phyloP scores from a whole-genome alignment of 92 coral and sea anemone genomes.

The Heteractis magnifica region DNA sequence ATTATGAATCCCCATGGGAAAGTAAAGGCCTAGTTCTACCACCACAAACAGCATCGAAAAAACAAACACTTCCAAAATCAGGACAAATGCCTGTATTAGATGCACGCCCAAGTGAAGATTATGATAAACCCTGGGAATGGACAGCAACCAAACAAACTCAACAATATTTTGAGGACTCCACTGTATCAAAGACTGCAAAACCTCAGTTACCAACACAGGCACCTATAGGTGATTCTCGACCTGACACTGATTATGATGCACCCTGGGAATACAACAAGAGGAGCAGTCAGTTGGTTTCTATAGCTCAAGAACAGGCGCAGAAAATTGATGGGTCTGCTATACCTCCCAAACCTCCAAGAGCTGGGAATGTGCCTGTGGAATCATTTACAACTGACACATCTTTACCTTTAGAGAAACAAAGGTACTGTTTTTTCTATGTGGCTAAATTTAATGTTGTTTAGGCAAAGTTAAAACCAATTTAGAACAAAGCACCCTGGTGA shows the following conservation, averaged over 20 bases:
- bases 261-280: conserved; percentile 92
- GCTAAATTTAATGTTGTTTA: no score
- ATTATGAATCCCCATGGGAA: conserved; percentile 95
- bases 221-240: conserved; percentile 61
- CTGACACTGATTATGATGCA: conserved; percentile 81
- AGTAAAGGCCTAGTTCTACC: conserved; percentile 59
- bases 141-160: conserved; percentile 33
- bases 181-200: conserved; percentile 17
- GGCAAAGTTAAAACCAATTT: no score
- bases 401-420: conserved; percentile 81
- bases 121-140: conserved; percentile 98
- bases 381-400: conserved; percentile 48
- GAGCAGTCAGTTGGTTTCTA: conserved; percentile 54
- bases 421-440: not conserved
- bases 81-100: conserved; percentile 59
- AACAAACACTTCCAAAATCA: conserved; percentile 30
- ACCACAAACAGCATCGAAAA: conserved; percentile 28
- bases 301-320: conserved; percentile 35
- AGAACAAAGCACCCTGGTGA: not conserved
- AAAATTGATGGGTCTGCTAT: conserved; percentile 17
- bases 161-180: conserved; percentile 15
- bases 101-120: conserved; percentile 70
- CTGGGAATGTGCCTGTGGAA: conserved; percentile 7
- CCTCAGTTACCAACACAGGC: conserved; percentile 40
- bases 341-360: conserved; percentile 79